Conservation (phyloP, 2,113 vertebrate genomes). For the Pao palembangensis region DNA sequence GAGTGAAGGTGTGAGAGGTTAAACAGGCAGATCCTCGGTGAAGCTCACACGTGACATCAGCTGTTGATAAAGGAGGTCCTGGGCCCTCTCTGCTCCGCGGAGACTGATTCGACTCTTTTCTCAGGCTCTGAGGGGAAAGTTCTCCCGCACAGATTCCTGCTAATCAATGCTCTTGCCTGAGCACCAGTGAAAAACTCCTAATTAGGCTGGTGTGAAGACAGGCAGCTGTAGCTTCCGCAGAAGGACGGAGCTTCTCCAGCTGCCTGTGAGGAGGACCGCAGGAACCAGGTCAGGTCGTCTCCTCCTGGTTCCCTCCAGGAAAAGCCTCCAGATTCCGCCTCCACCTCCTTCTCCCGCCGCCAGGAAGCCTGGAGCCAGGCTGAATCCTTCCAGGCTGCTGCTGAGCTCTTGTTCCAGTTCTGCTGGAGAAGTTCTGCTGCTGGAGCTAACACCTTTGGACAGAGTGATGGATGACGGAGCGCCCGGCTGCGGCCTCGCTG, state of each 20-base stretch:
- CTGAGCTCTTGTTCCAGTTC: no score
- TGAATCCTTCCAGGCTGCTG: no score
- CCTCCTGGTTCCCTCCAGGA: no score
- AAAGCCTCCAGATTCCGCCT: no score
- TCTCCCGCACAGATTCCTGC: conserved; percentile 1
- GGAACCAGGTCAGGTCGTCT: no score
- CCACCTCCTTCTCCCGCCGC: no score
- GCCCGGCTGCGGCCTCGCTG: conserved; percentile 5
- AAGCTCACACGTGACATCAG: conserved; percentile 30
- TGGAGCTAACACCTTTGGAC: background rate
- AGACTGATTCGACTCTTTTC: conserved; percentile 58
- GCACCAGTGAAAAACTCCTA: conserved; percentile 18
- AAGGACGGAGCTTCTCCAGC: no score
- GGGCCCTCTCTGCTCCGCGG: conserved; percentile 30
- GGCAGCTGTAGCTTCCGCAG: no score
- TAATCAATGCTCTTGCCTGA: conserved; percentile 27
- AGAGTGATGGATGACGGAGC: conserved; percentile 46
- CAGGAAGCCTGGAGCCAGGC: no score
- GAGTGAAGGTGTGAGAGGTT: background rate
- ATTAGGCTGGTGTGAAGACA: no score
- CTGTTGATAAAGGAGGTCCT: conserved; percentile 45
- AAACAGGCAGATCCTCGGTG: background rate
- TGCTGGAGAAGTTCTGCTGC: no score
- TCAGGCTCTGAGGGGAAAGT: conserved; percentile 8
- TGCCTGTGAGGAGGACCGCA: no score